phyloP scores from a whole-genome alignment of 2,888 invertebrate species.

The Trissoscelio sp. region DNA sequence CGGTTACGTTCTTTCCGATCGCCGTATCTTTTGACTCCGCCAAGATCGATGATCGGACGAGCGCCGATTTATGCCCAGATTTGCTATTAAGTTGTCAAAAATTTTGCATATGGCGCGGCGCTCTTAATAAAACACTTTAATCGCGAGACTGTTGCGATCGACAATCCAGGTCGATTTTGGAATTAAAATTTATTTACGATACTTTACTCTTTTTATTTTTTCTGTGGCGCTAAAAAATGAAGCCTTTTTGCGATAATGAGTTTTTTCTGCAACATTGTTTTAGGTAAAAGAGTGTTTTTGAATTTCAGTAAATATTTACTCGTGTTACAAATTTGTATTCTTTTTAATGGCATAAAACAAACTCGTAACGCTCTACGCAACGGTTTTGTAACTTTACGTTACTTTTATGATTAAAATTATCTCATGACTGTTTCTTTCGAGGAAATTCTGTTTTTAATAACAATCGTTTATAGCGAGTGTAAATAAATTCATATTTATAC shows the following conservation, averaged over 20 bases:
- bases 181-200: slow-evolving; percentile 1
- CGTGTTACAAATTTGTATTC: neutral
- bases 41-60: slow-evolving; percentile 44
- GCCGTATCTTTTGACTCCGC: slow-evolving; percentile 56
- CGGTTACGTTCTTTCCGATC: slow-evolving; percentile 60
- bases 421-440: too few relatives aligned
- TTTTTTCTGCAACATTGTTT: neutral
- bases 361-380: slow-evolving; percentile 3
- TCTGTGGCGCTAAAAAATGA: neutral
- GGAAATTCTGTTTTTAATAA: neutral
- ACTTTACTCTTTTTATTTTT: neutral
- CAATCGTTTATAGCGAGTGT: neutral
- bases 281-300: neutral
- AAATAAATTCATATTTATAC: slow-evolving; percentile 14
- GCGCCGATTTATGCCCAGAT: slow-evolving; percentile 36
- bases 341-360: neutral
- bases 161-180: neutral
- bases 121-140: neutral
- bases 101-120: slow-evolving; percentile 12
- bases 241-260: neutral
- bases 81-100: slow-evolving; percentile 28
- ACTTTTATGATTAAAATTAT: slow-evolving; percentile 15
- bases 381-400: slow-evolving; percentile 14
- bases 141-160: neutral
- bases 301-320: slow-evolving; percentile 14